Evolutionary conservation across 2,888 invertebrate species (phyloP).

Genomic region (Tetrapedia diversipes): DNA sequence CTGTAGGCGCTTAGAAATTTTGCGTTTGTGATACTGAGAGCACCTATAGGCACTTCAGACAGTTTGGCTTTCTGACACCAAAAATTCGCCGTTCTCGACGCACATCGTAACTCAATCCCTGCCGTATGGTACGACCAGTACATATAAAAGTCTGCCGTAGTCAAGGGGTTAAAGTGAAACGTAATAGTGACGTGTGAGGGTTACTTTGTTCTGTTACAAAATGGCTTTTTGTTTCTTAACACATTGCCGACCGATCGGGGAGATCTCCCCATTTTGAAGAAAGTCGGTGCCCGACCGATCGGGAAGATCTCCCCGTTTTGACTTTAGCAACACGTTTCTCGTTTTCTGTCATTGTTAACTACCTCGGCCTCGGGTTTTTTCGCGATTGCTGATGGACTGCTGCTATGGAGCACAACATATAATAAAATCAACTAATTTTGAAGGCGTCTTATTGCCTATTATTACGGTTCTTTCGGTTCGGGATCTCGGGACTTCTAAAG

Average conservation of each 20-base stretch:
- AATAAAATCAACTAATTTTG: neutral
- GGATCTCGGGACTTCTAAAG: neutral
- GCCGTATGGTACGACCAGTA: too few relatives aligned
- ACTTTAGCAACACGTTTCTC: neutral
- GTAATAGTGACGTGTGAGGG: neutral
- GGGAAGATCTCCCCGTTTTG: neutral
- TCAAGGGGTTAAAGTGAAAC: slow-evolving; percentile 16
- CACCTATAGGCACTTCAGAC: too few relatives aligned
- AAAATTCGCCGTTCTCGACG: too few relatives aligned
- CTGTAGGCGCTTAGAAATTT: too few relatives aligned
- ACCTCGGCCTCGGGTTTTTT: neutral
- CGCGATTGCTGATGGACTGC: neutral
- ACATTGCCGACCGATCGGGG: neutral
- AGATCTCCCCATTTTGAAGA: neutral
- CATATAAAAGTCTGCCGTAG: too few relatives aligned
- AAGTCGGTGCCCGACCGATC: neutral
- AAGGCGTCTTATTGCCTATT: neutral
- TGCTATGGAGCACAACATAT: neutral
- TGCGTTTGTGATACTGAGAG: too few relatives aligned
- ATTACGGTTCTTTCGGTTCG: too few relatives aligned
- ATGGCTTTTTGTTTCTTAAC: neutral
- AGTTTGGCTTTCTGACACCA: too few relatives aligned
- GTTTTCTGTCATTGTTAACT: too few relatives aligned
- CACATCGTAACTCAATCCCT: too few relatives aligned
- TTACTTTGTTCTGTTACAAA: too few relatives aligned